These are phyloP conservation scores for Donacobius atricapilla DNA, from an alignment of 2,113 vertebrate species.

Conservation along the genomic window DNA sequence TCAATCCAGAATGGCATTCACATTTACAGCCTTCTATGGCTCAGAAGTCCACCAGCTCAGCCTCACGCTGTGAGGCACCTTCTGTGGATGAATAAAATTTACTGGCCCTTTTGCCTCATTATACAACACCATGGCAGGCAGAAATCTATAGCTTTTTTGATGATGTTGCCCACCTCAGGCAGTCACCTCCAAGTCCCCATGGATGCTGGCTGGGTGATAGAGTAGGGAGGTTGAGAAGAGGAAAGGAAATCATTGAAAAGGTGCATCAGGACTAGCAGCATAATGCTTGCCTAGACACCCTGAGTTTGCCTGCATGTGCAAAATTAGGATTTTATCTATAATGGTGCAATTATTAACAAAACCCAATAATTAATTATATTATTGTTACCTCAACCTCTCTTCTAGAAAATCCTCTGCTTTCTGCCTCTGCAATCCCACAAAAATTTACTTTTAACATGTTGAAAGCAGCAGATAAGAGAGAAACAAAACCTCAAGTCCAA, in stretches of 20 bases:
- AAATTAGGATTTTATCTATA: background rate
- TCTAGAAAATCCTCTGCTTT: background rate
- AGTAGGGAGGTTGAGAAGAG: background rate
- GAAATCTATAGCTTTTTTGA: background rate
- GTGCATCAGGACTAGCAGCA: background rate
- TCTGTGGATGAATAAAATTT: background rate
- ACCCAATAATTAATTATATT: background rate
- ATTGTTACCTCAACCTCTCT: background rate
- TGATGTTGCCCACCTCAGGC: background rate
- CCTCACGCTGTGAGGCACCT: background rate
- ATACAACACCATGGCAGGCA: background rate
- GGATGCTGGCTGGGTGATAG: background rate
- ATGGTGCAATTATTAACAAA: background rate
- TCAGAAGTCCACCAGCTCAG: background rate
- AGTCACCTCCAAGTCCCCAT: background rate
- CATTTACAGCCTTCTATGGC: background rate
- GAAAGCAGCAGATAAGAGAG: constrained; percentile 32
- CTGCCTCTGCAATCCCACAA: background rate
- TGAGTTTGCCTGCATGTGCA: background rate
- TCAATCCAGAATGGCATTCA: background rate
- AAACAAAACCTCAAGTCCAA: constrained; percentile 22
- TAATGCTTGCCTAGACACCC: background rate
- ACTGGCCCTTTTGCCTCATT: background rate
- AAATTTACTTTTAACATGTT: background rate
- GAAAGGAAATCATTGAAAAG: background rate